Conservation (phyloP, 2,113 vertebrate species). For the Conger conger region DNA sequence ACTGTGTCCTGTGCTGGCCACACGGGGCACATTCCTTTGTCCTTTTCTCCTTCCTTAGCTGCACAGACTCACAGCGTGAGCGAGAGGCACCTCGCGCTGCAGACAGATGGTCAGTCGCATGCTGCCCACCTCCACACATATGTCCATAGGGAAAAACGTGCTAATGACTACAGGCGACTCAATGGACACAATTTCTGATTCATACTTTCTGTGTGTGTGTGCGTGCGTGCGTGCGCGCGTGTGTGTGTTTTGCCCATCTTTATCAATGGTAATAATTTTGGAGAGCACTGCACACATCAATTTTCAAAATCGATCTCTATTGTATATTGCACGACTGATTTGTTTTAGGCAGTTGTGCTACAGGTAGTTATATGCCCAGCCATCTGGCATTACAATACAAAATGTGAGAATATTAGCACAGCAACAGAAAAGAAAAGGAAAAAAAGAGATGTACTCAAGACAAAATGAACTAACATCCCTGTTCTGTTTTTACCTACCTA, state of each 20-base stretch:
- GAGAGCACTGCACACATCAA: no score
- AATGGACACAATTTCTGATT: background rate
- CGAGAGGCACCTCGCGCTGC: background rate
- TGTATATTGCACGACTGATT: no score
- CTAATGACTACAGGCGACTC: background rate
- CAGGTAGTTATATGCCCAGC: background rate
- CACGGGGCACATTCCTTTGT: background rate
- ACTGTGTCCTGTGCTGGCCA: background rate
- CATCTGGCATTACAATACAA: background rate
- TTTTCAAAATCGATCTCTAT: no score
- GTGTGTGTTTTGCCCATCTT: background rate
- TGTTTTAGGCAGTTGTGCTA: no score
- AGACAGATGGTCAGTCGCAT: background rate
- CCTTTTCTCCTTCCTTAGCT: background rate
- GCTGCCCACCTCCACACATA: background rate
- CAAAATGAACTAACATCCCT: background rate
- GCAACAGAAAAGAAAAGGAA: background rate
- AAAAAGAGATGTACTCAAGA: background rate
- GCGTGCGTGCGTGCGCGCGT: no score
- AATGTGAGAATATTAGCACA: background rate
- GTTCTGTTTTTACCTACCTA: background rate
- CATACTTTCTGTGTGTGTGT: background rate
- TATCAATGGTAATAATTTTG: no score
- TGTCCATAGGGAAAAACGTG: background rate
- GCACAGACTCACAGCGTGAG: background rate